These are phyloP conservation scores for Oedothorax gibbosus DNA, from an alignment of 1,140 invertebrate species.

Conservation along the genomic window DNA sequence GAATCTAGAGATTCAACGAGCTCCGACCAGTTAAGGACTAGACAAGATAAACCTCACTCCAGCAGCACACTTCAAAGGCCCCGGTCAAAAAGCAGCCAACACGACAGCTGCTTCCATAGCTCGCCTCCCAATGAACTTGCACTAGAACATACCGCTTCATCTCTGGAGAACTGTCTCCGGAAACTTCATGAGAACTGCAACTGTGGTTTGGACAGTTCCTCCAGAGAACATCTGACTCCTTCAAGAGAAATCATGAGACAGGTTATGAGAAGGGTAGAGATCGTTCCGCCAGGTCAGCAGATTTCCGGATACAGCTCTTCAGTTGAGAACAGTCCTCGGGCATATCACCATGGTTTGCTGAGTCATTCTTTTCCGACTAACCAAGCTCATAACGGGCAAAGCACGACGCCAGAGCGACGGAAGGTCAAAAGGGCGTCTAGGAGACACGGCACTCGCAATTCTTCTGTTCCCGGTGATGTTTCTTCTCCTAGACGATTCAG, in stretches of 20 bases:
- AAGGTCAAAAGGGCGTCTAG: conserved; percentile 13
- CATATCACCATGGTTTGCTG: conserved; percentile 46
- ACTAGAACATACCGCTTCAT: conserved; percentile 27
- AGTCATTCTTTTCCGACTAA: conserved; percentile 54
- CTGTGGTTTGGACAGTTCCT: conserved; percentile 25
- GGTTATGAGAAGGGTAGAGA: conserved; percentile 56
- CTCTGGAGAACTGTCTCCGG: conserved; percentile 35
- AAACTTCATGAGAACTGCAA: conserved; percentile 40
- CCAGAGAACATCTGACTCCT: conserved; percentile 45
- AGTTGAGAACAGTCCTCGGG: conserved; percentile 39
- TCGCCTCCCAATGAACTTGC: background rate
- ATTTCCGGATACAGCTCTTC: conserved; percentile 37
- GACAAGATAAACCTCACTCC: background rate
- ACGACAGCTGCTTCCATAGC: conserved; percentile 11
- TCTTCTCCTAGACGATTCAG: conserved; percentile 4
- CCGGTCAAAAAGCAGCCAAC: background rate
- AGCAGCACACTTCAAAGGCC: background rate
- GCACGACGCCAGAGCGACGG: background rate
- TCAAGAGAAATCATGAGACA: conserved; percentile 56
- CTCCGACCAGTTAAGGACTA: conserved; percentile 28
- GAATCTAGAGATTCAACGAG: conserved; percentile 3
- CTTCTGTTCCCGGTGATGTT: background rate
- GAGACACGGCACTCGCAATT: background rate
- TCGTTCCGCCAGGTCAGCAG: conserved; percentile 54
- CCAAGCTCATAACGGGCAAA: conserved; percentile 13